Evolutionary conservation across 2,113 vertebrate species (phyloP).

Genomic region (Turdus rufiventris): DNA sequence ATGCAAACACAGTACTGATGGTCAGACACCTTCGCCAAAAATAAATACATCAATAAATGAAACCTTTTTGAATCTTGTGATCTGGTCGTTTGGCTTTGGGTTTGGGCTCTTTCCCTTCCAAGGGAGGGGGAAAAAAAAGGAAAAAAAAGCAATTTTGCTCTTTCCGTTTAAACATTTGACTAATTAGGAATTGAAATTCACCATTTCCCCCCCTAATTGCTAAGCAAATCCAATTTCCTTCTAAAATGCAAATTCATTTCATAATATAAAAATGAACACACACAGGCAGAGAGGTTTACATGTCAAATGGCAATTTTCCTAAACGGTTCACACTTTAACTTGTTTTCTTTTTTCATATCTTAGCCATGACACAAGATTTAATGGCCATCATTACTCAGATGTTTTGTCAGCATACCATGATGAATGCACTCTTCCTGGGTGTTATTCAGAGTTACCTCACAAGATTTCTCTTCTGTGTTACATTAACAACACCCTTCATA

Average conservation of each 20-base stretch:
- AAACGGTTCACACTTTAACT: conserved; percentile 35
- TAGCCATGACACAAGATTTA: conserved; percentile 52
- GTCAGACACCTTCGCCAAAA: neutral
- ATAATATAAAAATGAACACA: neutral
- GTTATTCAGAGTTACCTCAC: conserved; percentile 49
- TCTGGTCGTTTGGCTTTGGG: neutral
- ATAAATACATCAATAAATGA: neutral
- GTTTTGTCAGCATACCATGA: conserved; percentile 61
- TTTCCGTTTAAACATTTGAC: neutral
- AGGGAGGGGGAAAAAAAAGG: fast-evolving
- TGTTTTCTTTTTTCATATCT: conserved; percentile 42
- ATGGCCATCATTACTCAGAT: conserved; percentile 62
- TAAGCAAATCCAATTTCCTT: neutral
- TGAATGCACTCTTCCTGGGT: conserved; percentile 35
- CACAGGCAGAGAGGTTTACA: conserved; percentile 19
- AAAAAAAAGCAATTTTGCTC: neutral
- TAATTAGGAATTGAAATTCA: neutral
- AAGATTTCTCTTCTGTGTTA: conserved; percentile 44
- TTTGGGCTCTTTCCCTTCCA: fast-evolving
- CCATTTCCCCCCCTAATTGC: neutral
- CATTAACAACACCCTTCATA: conserved; percentile 55
- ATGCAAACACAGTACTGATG: neutral
- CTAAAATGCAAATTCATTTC: neutral
- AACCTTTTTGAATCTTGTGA: neutral
- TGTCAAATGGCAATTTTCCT: conserved; percentile 41